Conservation (phyloP, 2,888 invertebrate species). For the Linnaemya vulpina region DNA sequence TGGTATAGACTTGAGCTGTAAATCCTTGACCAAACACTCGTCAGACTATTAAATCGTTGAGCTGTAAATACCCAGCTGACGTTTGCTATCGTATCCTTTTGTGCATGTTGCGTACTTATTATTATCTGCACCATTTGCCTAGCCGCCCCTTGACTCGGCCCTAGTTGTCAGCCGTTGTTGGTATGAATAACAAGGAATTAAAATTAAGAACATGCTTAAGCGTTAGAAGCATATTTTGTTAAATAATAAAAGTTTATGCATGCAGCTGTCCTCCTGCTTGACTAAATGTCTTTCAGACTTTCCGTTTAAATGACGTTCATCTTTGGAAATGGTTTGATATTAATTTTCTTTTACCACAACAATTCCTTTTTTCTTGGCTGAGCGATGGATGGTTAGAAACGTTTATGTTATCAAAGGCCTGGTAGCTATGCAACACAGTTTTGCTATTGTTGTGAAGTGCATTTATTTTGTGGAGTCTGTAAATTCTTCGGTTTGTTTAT, state of each 20-base stretch:
- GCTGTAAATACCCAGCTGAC: conserved; percentile 67
- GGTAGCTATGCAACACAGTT: conserved; percentile 62
- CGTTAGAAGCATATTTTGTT: conserved; percentile 54
- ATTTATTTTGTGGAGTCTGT: conserved; percentile 30
- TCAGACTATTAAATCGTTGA: conserved; percentile 65
- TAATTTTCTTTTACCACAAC: conserved; percentile 46
- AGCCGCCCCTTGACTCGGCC: not conserved
- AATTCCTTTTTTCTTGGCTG: not conserved
- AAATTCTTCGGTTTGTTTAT: not conserved
- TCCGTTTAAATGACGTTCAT: conserved; percentile 9
- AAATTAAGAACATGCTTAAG: conserved; percentile 41
- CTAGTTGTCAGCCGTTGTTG: not conserved
- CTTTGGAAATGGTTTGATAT: conserved; percentile 43
- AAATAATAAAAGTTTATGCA: conserved; percentile 39
- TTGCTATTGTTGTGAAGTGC: conserved; percentile 13
- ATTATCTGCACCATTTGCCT: conserved; percentile 2
- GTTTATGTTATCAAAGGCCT: conserved; percentile 57
- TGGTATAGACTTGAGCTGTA: conserved; percentile 53
- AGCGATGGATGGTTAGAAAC: conserved; percentile 17
- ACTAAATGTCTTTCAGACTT: conserved; percentile 42
- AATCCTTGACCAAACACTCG: conserved; percentile 69
- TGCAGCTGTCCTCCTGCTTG: conserved; percentile 38
- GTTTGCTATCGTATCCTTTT: conserved; percentile 40
- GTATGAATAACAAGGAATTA: conserved; percentile 19
- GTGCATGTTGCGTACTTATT: conserved; percentile 13